phyloP scores from a whole-genome alignment of 2,888 invertebrate species.

The Metellina segmentata region DNA sequence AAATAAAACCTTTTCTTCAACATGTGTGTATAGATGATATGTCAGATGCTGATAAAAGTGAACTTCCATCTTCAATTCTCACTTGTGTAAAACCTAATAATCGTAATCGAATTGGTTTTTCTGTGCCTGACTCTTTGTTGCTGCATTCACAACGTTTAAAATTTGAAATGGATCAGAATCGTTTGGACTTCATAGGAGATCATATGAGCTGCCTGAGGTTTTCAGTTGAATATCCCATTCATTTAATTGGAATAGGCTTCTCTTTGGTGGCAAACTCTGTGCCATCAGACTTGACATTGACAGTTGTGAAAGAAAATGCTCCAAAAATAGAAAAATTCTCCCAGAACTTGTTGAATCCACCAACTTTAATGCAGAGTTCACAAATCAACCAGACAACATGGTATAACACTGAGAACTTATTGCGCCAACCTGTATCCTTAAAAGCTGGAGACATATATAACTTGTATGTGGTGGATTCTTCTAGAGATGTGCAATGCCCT shows the following conservation, averaged over 20 bases:
- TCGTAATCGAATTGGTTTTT: conserved; percentile 58
- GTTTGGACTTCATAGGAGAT: conserved; percentile 52
- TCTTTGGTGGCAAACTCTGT: not conserved
- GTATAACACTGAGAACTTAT: conserved; percentile 40
- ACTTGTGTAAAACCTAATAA: conserved; percentile 71
- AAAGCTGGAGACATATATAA: conserved; percentile 59
- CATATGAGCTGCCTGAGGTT: conserved; percentile 53
- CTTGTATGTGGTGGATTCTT: conserved; percentile 28
- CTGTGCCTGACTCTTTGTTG: conserved; percentile 63
- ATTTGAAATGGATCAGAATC: conserved; percentile 29
- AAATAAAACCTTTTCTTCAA: conserved; percentile 66
- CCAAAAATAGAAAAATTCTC: conserved; percentile 51
- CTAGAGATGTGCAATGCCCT: conserved; percentile 44
- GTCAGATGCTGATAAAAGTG: conserved; percentile 74
- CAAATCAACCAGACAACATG: conserved; percentile 44
- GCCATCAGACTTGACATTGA: conserved; percentile 23
- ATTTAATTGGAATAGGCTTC: conserved; percentile 61
- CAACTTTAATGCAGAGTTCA: conserved; percentile 15
- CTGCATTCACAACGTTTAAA: conserved; percentile 35
- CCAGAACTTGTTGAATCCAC: conserved; percentile 22
- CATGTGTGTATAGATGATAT: conserved; percentile 72
- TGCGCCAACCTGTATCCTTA: conserved; percentile 49
- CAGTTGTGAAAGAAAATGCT: conserved; percentile 62
- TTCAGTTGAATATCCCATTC: conserved; percentile 52
- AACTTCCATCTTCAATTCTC: conserved; percentile 55